Base-by-base conservation (phyloP, 2,888 invertebrate species). In the Drosophila recens region DNA sequence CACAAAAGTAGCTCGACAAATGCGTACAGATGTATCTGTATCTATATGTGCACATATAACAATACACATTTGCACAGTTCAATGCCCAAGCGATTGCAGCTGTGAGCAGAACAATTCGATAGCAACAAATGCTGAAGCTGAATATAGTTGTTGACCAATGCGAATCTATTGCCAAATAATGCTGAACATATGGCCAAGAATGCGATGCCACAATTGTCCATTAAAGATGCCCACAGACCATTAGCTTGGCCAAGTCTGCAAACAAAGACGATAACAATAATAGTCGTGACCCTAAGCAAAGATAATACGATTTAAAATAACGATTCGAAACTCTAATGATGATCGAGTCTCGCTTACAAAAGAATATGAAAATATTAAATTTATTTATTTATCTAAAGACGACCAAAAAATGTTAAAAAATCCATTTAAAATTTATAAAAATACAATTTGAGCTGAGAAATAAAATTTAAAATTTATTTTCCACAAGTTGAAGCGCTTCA, bases 41-140 rank as follows among this genome's bases (percentile, higher is more conserved):
- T 27, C n/a, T 46, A 6, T 40, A 27, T 48, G 53, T 42, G 36
- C 15, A 9, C 10, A 2, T 59, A n/a, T 66, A 53, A 77, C 65
- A 23, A 66, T 67, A 70, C 70, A 78, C 72, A 78, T 75, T 79
- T 69, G 72, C 70, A 81, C 73, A 89, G 86, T 86, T 89, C 89
- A 86, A 81, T 87, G 82, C 76, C 85, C 85, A 87, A 73, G 82
- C 76, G 70, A 81, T 67, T 75, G 75, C 80, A 72, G 63, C 75
- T 63, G 20, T 33, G 67, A 77, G 67, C 56, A 67, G 66, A 56
- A 67, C 67, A 73, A 69, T 65, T 65, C 54, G 46, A 63, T 64
- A 42, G 53, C 53, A 62, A 53, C 43, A 53, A 61, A 15, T 53
- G 43, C 9, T 42, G 30, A 33, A 40, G 30, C 20, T 23, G 4